A percentile compares a stretch with the other conserved stretches of the same genome.
Evolutionary conservation across 1,140 invertebrate genomes (phyloP).

Genomic region (Apis mellifera): DNA sequence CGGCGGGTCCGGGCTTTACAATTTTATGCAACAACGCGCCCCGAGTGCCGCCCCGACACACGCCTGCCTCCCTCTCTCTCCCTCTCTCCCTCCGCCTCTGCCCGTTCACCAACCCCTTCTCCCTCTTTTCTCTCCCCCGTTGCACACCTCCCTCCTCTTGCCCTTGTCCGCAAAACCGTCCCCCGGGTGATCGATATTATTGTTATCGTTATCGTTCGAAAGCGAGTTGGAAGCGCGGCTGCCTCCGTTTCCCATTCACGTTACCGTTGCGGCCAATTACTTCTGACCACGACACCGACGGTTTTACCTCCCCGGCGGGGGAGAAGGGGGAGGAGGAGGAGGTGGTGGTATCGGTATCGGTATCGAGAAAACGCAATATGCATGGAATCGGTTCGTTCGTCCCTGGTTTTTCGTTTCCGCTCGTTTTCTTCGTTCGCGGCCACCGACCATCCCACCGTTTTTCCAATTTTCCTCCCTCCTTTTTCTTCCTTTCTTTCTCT

Average conservation of each 20-base stretch:
- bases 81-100: background rate
- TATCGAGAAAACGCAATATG: slow-evolving; percentile 38
- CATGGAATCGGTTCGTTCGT: slow-evolving; percentile 16
- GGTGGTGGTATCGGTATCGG: background rate
- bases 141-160: background rate
- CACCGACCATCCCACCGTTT: slow-evolving; percentile 4
- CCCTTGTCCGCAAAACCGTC: slow-evolving; percentile 30
- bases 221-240: slow-evolving; percentile 23
- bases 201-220: slow-evolving; percentile 49
- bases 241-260: slow-evolving; percentile 35
- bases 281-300: slow-evolving; percentile 43
- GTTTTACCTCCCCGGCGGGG: slow-evolving; percentile 25
- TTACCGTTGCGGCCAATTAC: slow-evolving; percentile 54
- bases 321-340: too few species aligned
- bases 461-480: background rate
- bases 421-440: slow-evolving; percentile 19
- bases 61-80: background rate
- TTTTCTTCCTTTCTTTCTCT: background rate
- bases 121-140: background rate
- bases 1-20: slow-evolving; percentile 74
- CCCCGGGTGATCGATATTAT: slow-evolving; percentile 52
- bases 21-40: slow-evolving; percentile 79
- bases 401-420: background rate
- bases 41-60: slow-evolving; percentile 39
- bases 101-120: background rate